Conservation (phyloP, 2,888 invertebrate species). For the Azorinus chamasolen region DNA sequence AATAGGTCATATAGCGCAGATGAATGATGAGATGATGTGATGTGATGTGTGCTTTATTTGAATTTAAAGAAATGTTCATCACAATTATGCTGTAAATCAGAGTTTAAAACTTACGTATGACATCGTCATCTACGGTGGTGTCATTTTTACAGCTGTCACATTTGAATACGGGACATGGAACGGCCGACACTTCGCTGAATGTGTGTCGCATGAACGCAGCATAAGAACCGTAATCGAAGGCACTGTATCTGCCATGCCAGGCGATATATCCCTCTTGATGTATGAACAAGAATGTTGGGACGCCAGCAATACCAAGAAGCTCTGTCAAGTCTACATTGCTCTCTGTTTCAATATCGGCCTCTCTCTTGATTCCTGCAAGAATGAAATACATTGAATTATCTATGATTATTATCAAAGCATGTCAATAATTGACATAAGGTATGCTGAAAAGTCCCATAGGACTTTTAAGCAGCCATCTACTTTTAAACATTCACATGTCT, state of each 20-base stretch:
- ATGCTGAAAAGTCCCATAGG: too few species aligned
- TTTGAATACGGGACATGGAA: conserved; percentile 76
- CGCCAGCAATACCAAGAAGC: conserved; percentile 84
- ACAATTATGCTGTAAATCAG: neutral
- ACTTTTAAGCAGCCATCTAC: neutral
- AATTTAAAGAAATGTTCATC: too few species aligned
- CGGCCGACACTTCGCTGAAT: conserved; percentile 77
- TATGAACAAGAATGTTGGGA: conserved; percentile 85
- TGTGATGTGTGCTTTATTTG: too few species aligned
- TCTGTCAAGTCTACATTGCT: conserved; percentile 80
- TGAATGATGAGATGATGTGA: too few species aligned
- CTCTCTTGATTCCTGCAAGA: conserved; percentile 55
- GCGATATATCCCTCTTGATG: conserved; percentile 85
- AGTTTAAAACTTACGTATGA: conserved; percentile 57
- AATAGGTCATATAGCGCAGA: too few species aligned
- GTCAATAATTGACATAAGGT: too few species aligned
- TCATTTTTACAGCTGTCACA: conserved; percentile 79
- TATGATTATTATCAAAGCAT: too few species aligned
- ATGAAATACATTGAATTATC: too few species aligned
- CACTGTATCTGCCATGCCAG: conserved; percentile 86
- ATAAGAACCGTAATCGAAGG: conserved; percentile 83
- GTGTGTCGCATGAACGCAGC: conserved; percentile 83
- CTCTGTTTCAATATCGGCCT: conserved; percentile 61
- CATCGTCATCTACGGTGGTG: conserved; percentile 74
- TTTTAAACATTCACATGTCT: too few species aligned